A percentile compares a stretch with the other conserved stretches of the same genome.
phyloP scores from a whole-genome alignment of 2,113 vertebrate species.

The Tachysurus fulvidraco region DNA sequence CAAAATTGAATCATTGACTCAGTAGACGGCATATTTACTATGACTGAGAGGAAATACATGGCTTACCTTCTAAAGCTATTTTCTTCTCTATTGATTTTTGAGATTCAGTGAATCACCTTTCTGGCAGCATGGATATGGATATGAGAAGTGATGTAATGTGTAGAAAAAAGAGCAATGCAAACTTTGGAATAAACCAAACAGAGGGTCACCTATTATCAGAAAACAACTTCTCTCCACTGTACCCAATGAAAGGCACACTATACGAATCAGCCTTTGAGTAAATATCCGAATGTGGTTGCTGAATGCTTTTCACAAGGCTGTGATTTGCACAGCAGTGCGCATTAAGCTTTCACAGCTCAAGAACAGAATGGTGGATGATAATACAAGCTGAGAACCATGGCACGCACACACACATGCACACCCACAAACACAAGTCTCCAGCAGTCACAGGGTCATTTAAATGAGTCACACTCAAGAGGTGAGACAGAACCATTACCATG shows the following conservation, averaged over 20 bases:
- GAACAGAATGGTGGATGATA: slow-evolving; percentile 39
- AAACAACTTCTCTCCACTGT: slow-evolving; percentile 5
- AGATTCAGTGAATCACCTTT: slow-evolving; percentile 6
- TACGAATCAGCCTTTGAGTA: slow-evolving; percentile 14
- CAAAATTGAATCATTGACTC: not conserved
- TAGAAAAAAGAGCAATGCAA: not conserved
- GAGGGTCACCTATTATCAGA: not conserved
- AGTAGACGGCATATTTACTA: not conserved
- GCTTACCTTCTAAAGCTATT: slow-evolving; percentile 30
- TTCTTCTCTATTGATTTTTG: slow-evolving; percentile 51
- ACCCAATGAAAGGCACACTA: slow-evolving; percentile 28
- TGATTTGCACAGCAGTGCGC: slow-evolving; percentile 23
- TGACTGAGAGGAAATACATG: slow-evolving; percentile 13
- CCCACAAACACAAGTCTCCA: slow-evolving; percentile 27
- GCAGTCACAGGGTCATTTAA: slow-evolving; percentile 6
- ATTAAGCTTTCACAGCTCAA: slow-evolving; percentile 30
- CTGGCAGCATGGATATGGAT: not conserved
- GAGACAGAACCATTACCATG: not conserved
- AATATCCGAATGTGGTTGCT: slow-evolving; percentile 35
- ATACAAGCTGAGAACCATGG: slow-evolving; percentile 18
- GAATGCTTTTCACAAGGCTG: slow-evolving; percentile 34
- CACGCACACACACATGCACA: slow-evolving; percentile 27
- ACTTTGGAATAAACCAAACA: not conserved
- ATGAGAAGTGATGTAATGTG: not conserved
- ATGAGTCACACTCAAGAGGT: slow-evolving; percentile 13